Conservation (phyloP, 2,888 invertebrate species). For the Habroteleia sp. region DNA sequence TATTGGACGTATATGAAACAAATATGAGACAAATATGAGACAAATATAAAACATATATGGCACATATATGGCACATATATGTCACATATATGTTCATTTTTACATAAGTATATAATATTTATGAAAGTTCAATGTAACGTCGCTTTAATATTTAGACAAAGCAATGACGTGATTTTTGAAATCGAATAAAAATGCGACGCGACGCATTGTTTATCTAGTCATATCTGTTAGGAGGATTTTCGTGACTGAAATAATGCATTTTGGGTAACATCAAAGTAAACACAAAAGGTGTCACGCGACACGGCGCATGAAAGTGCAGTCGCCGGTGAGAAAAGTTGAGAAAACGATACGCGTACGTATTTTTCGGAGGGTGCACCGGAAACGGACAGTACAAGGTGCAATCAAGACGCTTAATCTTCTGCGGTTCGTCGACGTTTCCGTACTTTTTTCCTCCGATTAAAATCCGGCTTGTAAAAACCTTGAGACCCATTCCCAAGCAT, state of each 20-base stretch:
- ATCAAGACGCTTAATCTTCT: slow-evolving; percentile 59
- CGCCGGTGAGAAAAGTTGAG: slow-evolving; percentile 53
- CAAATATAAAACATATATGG: too few species aligned
- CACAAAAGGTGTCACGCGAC: slow-evolving; percentile 63
- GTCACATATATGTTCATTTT: too few species aligned
- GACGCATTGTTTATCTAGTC: slow-evolving; percentile 17
- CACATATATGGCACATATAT: too few species aligned
- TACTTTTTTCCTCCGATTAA: slow-evolving; percentile 69
- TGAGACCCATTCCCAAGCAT: slow-evolving; percentile 60
- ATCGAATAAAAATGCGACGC: slow-evolving; percentile 28
- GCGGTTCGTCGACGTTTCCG: slow-evolving; percentile 63
- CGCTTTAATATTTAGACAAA: too few species aligned
- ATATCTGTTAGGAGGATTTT: slow-evolving; percentile 36
- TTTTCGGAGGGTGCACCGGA: slow-evolving; percentile 45
- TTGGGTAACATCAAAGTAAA: slow-evolving; percentile 57
- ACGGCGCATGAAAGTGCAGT: slow-evolving; percentile 58
- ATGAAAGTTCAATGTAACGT: too few species aligned
- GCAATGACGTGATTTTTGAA: too few species aligned
- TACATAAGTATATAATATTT: too few species aligned
- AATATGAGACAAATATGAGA: too few species aligned
- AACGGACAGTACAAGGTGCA: slow-evolving; percentile 61
- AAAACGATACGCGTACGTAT: slow-evolving; percentile 43
- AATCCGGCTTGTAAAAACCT: slow-evolving; percentile 68
- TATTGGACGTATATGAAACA: too few species aligned
- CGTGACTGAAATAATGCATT: slow-evolving; percentile 62